Evolutionary conservation across 2,797 vertebrate genomes (phyloP).

Genomic region (Xerus rutilus): DNA sequence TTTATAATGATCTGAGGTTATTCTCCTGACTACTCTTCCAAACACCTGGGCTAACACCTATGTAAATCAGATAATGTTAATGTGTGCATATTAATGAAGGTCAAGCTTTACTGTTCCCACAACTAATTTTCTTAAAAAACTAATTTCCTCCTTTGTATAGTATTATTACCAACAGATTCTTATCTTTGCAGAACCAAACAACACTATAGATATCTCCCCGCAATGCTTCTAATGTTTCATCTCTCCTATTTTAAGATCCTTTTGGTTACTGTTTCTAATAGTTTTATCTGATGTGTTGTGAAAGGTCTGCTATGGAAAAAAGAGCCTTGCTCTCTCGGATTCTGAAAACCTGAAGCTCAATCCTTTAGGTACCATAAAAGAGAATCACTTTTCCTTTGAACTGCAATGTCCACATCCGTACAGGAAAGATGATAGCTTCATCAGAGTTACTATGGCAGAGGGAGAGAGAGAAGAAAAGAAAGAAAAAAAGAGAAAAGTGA

Average conservation of each 20-base stretch:
- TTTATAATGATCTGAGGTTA: conserved; percentile 87
- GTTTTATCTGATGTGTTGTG: conserved; percentile 24
- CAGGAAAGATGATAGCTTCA: conserved; percentile 34
- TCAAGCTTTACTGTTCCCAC: conserved; percentile 84
- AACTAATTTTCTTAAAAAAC: conserved; percentile 82
- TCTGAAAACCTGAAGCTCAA: conserved; percentile 58
- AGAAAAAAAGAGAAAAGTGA: background rate
- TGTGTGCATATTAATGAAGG: conserved; percentile 89
- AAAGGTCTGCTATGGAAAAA: background rate
- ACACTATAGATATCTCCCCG: conserved; percentile 36
- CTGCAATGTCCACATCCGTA: background rate
- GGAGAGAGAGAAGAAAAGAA: background rate
- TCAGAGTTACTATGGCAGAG: background rate
- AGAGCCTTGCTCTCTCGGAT: background rate
- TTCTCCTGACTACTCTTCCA: conserved; percentile 85
- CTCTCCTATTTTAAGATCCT: conserved; percentile 64
- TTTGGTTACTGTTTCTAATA: conserved; percentile 57
- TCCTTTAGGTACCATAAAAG: background rate
- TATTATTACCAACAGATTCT: conserved; percentile 81
- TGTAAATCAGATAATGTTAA: conserved; percentile 89
- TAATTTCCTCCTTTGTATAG: conserved; percentile 75
- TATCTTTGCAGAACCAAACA: conserved; percentile 57
- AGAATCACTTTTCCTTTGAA: conserved; percentile 43
- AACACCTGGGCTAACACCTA: conserved; percentile 87
- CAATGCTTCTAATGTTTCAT: conserved; percentile 11